Base-by-base conservation (phyloP, 2,888 invertebrate species). In the Alentia gelatinosa region DNA sequence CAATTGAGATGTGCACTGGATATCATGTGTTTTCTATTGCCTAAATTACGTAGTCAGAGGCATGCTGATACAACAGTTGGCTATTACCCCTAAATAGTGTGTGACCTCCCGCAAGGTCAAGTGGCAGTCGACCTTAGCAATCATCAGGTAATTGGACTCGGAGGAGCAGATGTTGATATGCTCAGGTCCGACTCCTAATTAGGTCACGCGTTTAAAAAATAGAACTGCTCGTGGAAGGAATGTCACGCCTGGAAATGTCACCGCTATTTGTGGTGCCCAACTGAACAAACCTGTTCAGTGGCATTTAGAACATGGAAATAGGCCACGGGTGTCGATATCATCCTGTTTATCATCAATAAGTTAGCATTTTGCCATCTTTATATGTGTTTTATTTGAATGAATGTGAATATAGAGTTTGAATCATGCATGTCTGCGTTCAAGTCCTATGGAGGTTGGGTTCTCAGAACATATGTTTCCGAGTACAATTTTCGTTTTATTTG, bases 211-310 rank as follows among this genome's bases (percentile, higher is more conserved):
- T n/a, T 56, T 30, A 68, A 68, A 68, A 68, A 7, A 47, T 7
- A 30, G 30, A 3, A 12, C 68, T 68, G 68, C 68, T 30, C 30
- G 68, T 26, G 26, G 68, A 26, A 12, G 68, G 68, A 68, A 68
- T 68, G 68, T 68, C 68, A 68, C 68, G 33, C 68, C 68, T 26
- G 30, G 30, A 68, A 68, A 68, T 68, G 68, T 68, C 68, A 68
- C 68, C 26, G 68, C 68, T 68, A 68, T 68, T 68, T 68, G 68
- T 68, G 33, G 68, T 26, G 19, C n/a, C 30, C 68, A 30, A 56
- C 56, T 26, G 30, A 68, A 68, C 68, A 68, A 68, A 19, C 68
- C 68, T 3, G 68, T 5, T 68, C 68, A 30, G 30, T 26, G 68
- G 68, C 26, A 68, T 68, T 68, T 56, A 30, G 68, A 68, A 68